Percentiles rank a stretch among this genome's conserved stretches.
These are phyloP conservation scores for Manis crassicaudata DNA, from an alignment of 2,797 vertebrate genomes.

Conservation along the genomic window DNA sequence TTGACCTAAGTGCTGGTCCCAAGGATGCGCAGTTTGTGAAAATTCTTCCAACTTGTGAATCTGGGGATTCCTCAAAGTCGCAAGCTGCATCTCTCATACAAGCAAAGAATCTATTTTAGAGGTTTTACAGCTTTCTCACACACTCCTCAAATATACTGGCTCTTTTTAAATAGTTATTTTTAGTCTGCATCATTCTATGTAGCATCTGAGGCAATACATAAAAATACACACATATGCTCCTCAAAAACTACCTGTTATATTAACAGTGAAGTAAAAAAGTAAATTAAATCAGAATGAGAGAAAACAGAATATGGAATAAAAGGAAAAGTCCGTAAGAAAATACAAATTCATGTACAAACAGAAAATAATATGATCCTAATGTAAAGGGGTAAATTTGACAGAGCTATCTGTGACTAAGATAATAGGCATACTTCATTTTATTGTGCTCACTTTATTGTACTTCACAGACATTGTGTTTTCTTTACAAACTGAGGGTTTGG, in stretches of 20 bases:
- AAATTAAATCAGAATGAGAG: conserved; percentile 34
- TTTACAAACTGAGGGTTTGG: no score
- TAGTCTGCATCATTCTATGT: not conserved
- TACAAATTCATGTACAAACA: not conserved
- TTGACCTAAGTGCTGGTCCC: not conserved
- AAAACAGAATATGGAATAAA: not conserved
- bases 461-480: no score
- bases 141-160: not conserved
- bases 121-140: not conserved
- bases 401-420: not conserved
- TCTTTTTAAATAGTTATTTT: conserved; percentile 31
- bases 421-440: not conserved
- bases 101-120: conserved; percentile 11
- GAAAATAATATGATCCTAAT: conserved; percentile 15
- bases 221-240: not conserved
- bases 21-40: not conserved
- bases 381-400: not conserved
- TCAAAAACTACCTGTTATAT: not conserved
- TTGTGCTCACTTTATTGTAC: no score
- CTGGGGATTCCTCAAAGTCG: not conserved
- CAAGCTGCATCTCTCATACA: conserved; percentile 17
- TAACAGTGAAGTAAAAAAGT: conserved; percentile 1
- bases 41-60: conserved; percentile 14
- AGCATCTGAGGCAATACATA: not conserved
- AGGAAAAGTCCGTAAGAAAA: not conserved